Percentiles rank a stretch among this genome's conserved stretches.
These are phyloP conservation scores for Watsonalla cultraria DNA, from an alignment of 2,888 invertebrate species.

Conservation along the genomic window DNA sequence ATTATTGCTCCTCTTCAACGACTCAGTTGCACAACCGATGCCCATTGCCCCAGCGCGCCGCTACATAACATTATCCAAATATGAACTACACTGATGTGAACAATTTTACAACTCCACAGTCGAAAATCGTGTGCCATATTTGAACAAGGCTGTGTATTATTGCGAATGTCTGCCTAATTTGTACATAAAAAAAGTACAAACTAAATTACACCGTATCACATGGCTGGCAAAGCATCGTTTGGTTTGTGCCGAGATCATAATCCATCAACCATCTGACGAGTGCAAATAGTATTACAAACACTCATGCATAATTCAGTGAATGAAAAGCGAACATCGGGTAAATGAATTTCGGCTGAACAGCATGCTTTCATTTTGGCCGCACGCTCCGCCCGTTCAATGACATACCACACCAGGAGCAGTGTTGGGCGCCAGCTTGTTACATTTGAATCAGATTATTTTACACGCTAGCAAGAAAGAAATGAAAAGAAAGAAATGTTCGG, in stretches of 20 bases:
- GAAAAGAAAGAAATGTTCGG: too few relatives aligned
- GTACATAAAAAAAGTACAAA: constrained; percentile 4
- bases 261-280: constrained; percentile 4
- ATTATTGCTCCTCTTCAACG: too few relatives aligned
- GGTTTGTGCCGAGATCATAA: background rate
- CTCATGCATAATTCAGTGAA: constrained; percentile 4
- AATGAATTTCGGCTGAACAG: background rate
- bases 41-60: background rate
- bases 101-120: constrained; percentile 15
- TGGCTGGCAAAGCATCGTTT: background rate
- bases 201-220: background rate
- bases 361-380: constrained; percentile 40
- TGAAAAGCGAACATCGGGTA: constrained; percentile 14
- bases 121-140: constrained; percentile 15
- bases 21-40: background rate
- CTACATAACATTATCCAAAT: background rate
- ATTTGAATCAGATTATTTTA: too few relatives aligned
- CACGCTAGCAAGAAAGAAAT: too few relatives aligned
- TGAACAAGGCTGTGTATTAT: constrained; percentile 23
- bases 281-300: constrained; percentile 2
- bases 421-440: too few relatives aligned
- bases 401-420: background rate
- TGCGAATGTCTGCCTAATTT: constrained; percentile 10
- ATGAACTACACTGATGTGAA: background rate
- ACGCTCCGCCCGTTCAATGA: constrained; percentile 19